phyloP scores from a whole-genome alignment of 2,797 vertebrate species.

The Notolepis coatsorum region DNA sequence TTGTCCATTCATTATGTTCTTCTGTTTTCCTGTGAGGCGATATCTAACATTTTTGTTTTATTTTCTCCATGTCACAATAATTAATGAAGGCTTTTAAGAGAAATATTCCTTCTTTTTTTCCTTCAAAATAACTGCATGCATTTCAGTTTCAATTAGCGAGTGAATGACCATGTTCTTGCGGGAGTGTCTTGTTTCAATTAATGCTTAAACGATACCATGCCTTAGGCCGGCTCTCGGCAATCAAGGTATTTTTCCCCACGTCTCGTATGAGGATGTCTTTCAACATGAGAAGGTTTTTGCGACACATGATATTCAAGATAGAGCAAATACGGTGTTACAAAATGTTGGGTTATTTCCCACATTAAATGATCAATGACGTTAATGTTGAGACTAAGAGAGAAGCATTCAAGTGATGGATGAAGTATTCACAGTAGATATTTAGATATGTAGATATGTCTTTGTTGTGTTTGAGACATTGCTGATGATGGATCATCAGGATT shows the following conservation, averaged over 20 bases:
- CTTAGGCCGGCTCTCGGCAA: constrained; percentile 29
- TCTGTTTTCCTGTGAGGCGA: constrained; percentile 38
- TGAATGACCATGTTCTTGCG: constrained; percentile 68
- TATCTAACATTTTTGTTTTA: constrained; percentile 44
- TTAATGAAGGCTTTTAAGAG: constrained; percentile 59
- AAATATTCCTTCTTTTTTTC: constrained; percentile 28
- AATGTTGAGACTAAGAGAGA: constrained; percentile 22
- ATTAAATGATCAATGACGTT: constrained; percentile 62
- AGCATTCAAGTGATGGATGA: constrained; percentile 49
- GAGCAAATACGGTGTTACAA: constrained; percentile 55
- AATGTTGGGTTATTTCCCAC: constrained; percentile 61
- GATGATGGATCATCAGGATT: constrained; percentile 1
- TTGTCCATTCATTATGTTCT: constrained; percentile 25
- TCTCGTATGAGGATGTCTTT: constrained; percentile 58
- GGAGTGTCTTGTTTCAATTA: constrained; percentile 72
- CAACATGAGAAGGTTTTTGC: constrained; percentile 50
- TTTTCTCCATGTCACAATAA: constrained; percentile 51
- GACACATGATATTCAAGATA: constrained; percentile 45
- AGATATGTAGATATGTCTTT: constrained; percentile 24
- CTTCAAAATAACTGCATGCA: constrained; percentile 56
- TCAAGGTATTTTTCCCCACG: constrained; percentile 52
- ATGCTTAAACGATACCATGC: constrained; percentile 43
- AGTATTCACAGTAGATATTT: constrained; percentile 30
- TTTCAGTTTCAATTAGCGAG: constrained; percentile 71
- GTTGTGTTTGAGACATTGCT: constrained; percentile 18